Conservation (phyloP, 2,113 vertebrate species). For the Aphelocoma coerulescens region DNA sequence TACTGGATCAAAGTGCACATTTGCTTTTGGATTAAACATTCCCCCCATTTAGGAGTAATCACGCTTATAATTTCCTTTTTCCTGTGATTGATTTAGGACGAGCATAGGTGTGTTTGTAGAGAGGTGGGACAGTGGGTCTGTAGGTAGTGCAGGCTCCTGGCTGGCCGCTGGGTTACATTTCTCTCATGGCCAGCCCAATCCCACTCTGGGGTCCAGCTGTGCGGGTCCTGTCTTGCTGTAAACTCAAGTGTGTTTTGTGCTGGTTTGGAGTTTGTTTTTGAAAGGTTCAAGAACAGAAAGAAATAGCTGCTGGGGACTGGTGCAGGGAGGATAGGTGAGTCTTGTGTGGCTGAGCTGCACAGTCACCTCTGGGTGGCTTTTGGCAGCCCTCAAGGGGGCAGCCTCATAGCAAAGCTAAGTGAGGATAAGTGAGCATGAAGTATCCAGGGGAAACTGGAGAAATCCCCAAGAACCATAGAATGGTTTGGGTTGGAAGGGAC, state of each 20-base stretch:
- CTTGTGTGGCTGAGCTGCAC: not conserved
- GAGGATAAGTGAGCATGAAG: not conserved
- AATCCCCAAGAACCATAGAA: not conserved
- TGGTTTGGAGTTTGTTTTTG: not conserved
- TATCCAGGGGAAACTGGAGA: not conserved
- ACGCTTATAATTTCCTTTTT: conserved; percentile 48
- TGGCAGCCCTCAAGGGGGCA: not conserved
- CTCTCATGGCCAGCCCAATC: not conserved
- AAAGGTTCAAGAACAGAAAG: not conserved
- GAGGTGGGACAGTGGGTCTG: not conserved
- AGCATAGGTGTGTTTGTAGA: not conserved
- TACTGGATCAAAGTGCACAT: conserved; percentile 63
- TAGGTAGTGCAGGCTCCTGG: not conserved
- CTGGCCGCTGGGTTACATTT: not conserved
- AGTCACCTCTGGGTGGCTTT: not conserved
- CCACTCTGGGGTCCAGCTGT: not conserved
- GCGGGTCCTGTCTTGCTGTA: not conserved
- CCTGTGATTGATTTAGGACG: conserved; percentile 22
- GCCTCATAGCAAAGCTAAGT: not conserved
- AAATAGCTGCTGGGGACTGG: not conserved
- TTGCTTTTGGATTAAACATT: conserved; percentile 60
- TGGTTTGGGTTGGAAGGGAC: not conserved
- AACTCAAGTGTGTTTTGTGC: not conserved
- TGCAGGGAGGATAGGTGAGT: not conserved
- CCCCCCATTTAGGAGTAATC: conserved; percentile 51